A percentile compares a stretch with the other conserved stretches of the same genome.
Conservation (phyloP, 2,888 invertebrate species). For the Lasius platythorax region DNA sequence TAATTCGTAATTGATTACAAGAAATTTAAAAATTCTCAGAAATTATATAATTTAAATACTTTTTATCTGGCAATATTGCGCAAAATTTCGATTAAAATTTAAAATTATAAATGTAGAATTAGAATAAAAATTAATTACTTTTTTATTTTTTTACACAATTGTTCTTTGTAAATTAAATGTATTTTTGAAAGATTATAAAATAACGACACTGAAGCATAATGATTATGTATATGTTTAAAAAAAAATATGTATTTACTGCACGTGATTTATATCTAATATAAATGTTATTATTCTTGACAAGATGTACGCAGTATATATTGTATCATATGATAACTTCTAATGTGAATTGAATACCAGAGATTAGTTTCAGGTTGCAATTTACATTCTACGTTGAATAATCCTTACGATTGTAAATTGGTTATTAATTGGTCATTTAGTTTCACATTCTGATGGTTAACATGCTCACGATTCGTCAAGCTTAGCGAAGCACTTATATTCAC, state of each 20-base stretch:
- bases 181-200: neutral
- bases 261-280: neutral
- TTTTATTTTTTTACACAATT: neutral
- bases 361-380: constrained; percentile 13
- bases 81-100: neutral
- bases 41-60: neutral
- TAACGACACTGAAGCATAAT: neutral
- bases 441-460: neutral
- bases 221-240: neutral
- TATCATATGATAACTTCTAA: neutral
- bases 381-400: neutral
- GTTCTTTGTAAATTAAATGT: neutral
- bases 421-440: constrained; percentile 12
- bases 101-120: neutral
- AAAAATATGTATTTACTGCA: neutral
- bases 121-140: neutral
- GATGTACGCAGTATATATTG: neutral
- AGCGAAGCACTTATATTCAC: neutral
- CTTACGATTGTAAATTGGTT: neutral
- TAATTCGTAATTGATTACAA: neutral
- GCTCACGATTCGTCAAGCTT: neutral
- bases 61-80: neutral
- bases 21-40: neutral
- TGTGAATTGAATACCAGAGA: neutral
- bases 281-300: neutral